phyloP scores from a whole-genome alignment of 2,113 vertebrate genomes.

The Zootoca vivipara region DNA sequence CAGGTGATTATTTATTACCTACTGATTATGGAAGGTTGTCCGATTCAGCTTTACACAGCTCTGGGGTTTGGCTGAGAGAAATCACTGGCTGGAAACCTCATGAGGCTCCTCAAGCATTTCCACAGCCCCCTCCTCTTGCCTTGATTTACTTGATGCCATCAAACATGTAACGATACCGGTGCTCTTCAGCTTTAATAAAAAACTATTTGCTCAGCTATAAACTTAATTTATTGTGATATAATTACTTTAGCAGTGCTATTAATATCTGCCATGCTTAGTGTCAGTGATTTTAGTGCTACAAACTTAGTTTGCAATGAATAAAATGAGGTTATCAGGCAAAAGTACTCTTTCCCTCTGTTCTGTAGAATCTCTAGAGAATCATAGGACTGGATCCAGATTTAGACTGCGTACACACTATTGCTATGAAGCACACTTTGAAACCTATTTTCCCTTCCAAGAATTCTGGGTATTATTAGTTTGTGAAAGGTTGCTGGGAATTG shows the following conservation, averaged over 20 bases:
- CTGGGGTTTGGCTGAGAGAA: neutral
- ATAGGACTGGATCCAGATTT: too few species aligned
- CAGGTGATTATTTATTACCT: conserved; percentile 34
- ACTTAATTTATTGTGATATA: conserved; percentile 70
- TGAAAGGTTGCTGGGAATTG: too few species aligned
- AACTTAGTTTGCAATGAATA: conserved; percentile 49
- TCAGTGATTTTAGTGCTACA: conserved; percentile 62
- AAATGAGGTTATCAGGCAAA: conserved; percentile 49
- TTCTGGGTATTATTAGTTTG: too few species aligned
- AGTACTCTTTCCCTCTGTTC: neutral
- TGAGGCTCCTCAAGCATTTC: conserved; percentile 23
- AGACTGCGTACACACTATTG: too few species aligned
- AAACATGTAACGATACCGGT: conserved; percentile 38
- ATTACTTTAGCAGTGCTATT: conserved; percentile 64
- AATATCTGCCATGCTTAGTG: conserved; percentile 69
- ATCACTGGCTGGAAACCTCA: conserved; percentile 19
- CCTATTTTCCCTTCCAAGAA: too few species aligned
- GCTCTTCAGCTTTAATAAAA: conserved; percentile 60
- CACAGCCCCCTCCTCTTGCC: neutral
- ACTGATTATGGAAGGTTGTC: conserved; percentile 21
- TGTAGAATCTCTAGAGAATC: too few species aligned
- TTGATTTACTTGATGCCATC: conserved; percentile 55
- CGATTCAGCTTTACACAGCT: neutral
- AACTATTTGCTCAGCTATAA: conserved; percentile 64
- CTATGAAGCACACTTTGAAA: too few species aligned